Conservation (phyloP, 2,113 vertebrate species). For the Chunga burmeisteri region DNA sequence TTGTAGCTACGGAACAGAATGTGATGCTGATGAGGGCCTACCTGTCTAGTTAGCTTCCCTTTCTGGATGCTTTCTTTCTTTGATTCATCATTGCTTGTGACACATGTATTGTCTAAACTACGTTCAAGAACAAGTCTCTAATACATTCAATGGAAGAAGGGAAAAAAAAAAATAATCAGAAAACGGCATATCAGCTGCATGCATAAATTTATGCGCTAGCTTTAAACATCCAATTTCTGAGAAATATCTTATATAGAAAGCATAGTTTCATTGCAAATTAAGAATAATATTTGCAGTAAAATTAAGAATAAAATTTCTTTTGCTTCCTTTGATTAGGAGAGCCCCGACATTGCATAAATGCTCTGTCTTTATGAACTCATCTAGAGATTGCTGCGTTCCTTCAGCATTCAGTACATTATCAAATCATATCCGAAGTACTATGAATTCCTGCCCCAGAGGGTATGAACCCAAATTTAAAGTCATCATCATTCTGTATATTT, state of each 20-base stretch:
- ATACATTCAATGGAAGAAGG: slow-evolving; percentile 39
- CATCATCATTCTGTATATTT: slow-evolving; percentile 49
- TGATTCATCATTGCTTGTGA: slow-evolving; percentile 71
- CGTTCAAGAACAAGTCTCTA: slow-evolving; percentile 60
- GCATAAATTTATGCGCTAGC: neutral
- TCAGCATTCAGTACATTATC: neutral
- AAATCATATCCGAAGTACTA: slow-evolving; percentile 28
- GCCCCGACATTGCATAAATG: neutral
- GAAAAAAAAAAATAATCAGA: slow-evolving; percentile 37
- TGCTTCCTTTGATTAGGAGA: slow-evolving; percentile 9
- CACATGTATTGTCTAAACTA: slow-evolving; percentile 56
- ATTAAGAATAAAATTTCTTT: neutral
- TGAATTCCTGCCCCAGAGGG: slow-evolving; percentile 57
- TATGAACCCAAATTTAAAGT: slow-evolving; percentile 64
- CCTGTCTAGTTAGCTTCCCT: slow-evolving; percentile 68
- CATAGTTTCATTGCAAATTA: neutral
- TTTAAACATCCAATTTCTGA: neutral
- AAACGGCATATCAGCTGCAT: neutral
- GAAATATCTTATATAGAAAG: neutral
- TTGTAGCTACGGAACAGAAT: slow-evolving; percentile 1
- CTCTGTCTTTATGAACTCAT: neutral
- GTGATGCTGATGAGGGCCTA: slow-evolving; percentile 63
- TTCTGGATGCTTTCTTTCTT: slow-evolving; percentile 62
- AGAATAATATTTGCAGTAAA: neutral
- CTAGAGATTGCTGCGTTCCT: neutral